These are phyloP conservation scores for Priocnemis perturbator DNA, from an alignment of 2,888 invertebrate species.

Conservation along the genomic window DNA sequence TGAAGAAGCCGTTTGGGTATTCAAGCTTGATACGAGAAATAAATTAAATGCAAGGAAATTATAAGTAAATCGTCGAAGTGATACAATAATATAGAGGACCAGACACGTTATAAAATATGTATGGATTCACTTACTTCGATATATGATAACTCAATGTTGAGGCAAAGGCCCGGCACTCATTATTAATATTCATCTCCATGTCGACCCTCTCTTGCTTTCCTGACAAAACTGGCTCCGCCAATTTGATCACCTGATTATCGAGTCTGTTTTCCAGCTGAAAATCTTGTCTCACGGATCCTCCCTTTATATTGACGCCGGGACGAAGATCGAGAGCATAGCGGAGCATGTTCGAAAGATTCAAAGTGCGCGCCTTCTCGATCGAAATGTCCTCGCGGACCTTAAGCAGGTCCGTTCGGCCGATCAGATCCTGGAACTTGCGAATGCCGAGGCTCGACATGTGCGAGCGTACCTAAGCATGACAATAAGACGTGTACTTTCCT, in stretches of 20 bases:
- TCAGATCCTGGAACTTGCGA: constrained; percentile 90
- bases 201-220: constrained; percentile 83
- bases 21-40: too few relatives aligned
- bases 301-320: constrained; percentile 92
- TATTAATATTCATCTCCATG: constrained; percentile 88
- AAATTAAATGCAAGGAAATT: too few relatives aligned
- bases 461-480: constrained; percentile 82
- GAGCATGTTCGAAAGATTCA: constrained; percentile 90
- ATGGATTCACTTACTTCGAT: too few relatives aligned
- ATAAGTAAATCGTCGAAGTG: too few relatives aligned
- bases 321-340: constrained; percentile 93
- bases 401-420: constrained; percentile 93
- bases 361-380: constrained; percentile 86
- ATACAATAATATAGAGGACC: too few relatives aligned
- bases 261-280: constrained; percentile 90
- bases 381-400: constrained; percentile 84
- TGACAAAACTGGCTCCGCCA: constrained; percentile 84
- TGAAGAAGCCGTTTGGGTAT: too few relatives aligned
- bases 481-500: neutral
- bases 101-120: too few relatives aligned
- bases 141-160: constrained; percentile 96
- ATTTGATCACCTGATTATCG: constrained; percentile 86
- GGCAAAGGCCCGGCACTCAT: constrained; percentile 94
- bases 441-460: constrained; percentile 96
- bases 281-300: constrained; percentile 90